Evolutionary conservation across 2,888 invertebrate species (phyloP).

Genomic region (Diabrotica balteata): DNA sequence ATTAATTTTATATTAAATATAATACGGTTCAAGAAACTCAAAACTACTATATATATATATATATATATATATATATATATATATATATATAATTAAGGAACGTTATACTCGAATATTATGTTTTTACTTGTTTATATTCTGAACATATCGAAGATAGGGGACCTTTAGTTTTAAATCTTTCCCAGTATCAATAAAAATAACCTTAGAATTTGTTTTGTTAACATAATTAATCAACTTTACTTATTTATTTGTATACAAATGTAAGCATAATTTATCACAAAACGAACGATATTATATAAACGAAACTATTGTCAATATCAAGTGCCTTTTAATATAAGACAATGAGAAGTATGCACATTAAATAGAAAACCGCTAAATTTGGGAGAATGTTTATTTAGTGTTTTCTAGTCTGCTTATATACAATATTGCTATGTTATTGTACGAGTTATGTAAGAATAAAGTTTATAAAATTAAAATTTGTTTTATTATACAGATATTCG

Average conservation of each 20-base stretch:
- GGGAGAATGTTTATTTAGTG: neutral
- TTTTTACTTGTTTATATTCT: constrained; percentile 1
- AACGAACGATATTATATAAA: neutral
- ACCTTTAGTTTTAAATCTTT: neutral
- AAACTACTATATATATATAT: too few relatives aligned
- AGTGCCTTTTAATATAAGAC: constrained; percentile 8
- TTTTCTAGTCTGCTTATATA: constrained; percentile 10
- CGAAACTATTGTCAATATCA: constrained; percentile 9
- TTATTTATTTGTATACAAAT: constrained; percentile 1
- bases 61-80: too few relatives aligned
- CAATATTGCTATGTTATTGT: constrained; percentile 7
- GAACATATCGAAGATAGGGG: too few relatives aligned
- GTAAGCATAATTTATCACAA: neutral
- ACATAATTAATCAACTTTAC: neutral
- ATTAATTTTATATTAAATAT: too few relatives aligned
- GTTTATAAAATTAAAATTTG: neutral
- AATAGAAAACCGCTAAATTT: neutral
- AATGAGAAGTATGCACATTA: neutral
- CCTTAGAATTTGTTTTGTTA: neutral
- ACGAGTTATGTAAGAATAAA: constrained; percentile 4
- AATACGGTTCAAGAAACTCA: too few relatives aligned
- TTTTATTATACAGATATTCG: neutral
- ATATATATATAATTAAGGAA: too few relatives aligned
- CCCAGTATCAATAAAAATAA: neutral
- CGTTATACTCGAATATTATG: constrained; percentile 1